Conservation (phyloP, 2,797 vertebrate species). For the Novumbra hubbsi region DNA sequence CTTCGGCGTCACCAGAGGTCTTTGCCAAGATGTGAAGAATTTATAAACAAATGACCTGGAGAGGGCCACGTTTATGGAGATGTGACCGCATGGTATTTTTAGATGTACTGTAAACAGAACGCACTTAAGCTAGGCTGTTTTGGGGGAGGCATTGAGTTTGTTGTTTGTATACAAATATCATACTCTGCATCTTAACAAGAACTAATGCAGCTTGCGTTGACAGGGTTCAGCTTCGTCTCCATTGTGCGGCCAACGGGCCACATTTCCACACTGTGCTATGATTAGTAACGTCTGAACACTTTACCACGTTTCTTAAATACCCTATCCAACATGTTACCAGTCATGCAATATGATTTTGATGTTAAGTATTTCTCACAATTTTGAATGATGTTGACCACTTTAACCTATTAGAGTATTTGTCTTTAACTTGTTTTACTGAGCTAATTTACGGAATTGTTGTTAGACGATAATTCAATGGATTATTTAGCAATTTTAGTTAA, state of each 20-base stretch:
- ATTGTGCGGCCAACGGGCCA: too few species aligned
- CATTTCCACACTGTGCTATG: too few species aligned
- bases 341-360: too few species aligned
- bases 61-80: constrained; percentile 48
- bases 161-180: background rate
- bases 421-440: constrained; percentile 1
- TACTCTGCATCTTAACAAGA: background rate
- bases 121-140: constrained; percentile 43
- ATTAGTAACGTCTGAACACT: too few species aligned
- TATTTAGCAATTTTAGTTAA: too few species aligned
- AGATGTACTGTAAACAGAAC: constrained; percentile 56
- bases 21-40: constrained; percentile 49
- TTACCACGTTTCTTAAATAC: too few species aligned
- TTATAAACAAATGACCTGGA: constrained; percentile 52
- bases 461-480: too few species aligned
- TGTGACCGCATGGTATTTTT: constrained; percentile 59
- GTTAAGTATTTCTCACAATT: too few species aligned
- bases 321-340: too few species aligned
- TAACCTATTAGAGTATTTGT: background rate
- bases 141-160: constrained; percentile 5
- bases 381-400: background rate
- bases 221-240: too few species aligned
- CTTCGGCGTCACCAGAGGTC: background rate
- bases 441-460: background rate
- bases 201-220: too few species aligned